phyloP scores from a whole-genome alignment of 2,888 invertebrate genomes.

The Plutella xylostella region DNA sequence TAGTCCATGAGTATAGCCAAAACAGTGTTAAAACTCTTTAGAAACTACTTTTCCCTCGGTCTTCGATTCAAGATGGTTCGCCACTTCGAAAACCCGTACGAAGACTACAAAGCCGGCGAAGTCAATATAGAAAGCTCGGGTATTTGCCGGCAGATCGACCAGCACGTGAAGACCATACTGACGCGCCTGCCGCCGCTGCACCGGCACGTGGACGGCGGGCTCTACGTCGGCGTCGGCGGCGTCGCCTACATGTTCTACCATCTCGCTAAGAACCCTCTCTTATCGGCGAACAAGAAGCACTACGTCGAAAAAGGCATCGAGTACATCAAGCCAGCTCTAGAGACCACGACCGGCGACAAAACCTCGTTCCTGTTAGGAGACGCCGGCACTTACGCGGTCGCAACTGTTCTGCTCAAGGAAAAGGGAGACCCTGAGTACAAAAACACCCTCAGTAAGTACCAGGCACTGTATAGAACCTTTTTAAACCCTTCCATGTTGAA shows the following conservation, averaged over 20 bases:
- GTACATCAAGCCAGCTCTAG: slow-evolving; percentile 73
- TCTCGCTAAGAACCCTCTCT: slow-evolving; percentile 67
- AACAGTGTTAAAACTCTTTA: slow-evolving; percentile 15
- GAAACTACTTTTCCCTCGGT: too few relatives aligned
- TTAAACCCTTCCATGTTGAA: slow-evolving; percentile 64
- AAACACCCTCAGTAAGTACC: slow-evolving; percentile 43
- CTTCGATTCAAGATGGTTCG: slow-evolving; percentile 54
- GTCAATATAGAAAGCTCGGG: slow-evolving; percentile 28
- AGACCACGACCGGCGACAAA: slow-evolving; percentile 68
- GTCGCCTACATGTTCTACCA: slow-evolving; percentile 82
- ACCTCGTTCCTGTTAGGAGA: slow-evolving; percentile 84
- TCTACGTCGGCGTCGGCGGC: slow-evolving; percentile 79
- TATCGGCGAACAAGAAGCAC: slow-evolving; percentile 44
- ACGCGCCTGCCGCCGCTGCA: slow-evolving; percentile 39
- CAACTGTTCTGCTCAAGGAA: slow-evolving; percentile 71
- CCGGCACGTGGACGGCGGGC: slow-evolving; percentile 68
- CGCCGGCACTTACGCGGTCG: slow-evolving; percentile 81
- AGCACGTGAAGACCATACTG: slow-evolving; percentile 37
- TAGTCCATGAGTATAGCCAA: too few relatives aligned
- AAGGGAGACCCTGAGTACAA: slow-evolving; percentile 47
- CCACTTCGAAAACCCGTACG: slow-evolving; percentile 48
- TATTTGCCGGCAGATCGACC: slow-evolving; percentile 33
- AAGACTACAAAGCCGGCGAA: slow-evolving; percentile 32
- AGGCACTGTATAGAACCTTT: slow-evolving; percentile 41
- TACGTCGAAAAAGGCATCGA: slow-evolving; percentile 71